Evolutionary conservation across 2,797 vertebrate genomes (phyloP).

Genomic region (Sebastes matsubarae): DNA sequence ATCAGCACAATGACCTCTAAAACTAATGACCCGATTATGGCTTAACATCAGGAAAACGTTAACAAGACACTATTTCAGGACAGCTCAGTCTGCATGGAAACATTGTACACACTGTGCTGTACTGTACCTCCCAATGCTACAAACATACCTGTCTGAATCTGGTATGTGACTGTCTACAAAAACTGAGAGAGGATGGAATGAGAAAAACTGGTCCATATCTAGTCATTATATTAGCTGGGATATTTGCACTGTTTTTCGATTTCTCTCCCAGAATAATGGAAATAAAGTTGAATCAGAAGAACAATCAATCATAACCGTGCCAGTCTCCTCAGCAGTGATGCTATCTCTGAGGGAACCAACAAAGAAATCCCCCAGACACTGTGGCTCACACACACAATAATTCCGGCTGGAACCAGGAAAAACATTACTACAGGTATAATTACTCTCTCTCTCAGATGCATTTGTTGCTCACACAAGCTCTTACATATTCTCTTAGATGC

Average conservation of each 20-base stretch:
- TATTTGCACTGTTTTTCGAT: conserved; percentile 8
- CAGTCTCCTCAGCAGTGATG: neutral
- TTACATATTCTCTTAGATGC: neutral
- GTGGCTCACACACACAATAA: neutral
- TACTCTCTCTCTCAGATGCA: neutral
- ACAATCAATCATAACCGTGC: conserved; percentile 22
- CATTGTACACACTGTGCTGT: neutral
- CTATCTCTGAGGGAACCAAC: conserved; percentile 14
- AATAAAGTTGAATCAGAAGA: conserved; percentile 25
- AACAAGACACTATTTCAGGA: neutral
- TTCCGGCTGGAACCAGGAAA: neutral
- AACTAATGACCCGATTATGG: neutral
- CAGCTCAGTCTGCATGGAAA: neutral
- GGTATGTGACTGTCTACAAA: neutral
- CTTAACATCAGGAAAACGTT: neutral
- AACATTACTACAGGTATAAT: conserved; percentile 2
- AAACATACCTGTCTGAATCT: neutral
- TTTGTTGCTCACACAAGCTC: neutral
- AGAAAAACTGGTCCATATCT: conserved; percentile 3
- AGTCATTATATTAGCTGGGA: conserved; percentile 12
- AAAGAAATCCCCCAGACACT: conserved; percentile 11
- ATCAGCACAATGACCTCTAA: neutral
- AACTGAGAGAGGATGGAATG: neutral
- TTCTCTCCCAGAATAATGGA: neutral
- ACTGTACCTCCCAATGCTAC: neutral